Evolutionary conservation across 2,888 invertebrate genomes (phyloP).

Genomic region (Athrips mouffetella): DNA sequence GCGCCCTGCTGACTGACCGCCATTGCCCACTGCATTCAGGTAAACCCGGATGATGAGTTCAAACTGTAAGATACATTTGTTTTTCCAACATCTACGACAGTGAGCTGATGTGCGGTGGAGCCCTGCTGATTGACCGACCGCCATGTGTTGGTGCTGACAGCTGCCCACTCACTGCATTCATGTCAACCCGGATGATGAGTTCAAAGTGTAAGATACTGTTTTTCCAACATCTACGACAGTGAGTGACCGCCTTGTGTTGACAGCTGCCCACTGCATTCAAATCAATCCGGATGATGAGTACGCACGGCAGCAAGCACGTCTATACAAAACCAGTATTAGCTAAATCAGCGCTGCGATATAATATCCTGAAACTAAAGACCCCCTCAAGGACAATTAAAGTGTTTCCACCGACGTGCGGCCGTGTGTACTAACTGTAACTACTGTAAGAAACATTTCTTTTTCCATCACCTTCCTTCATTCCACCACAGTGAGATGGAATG

Average conservation of each 20-base stretch:
- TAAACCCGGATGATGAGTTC: too few species aligned
- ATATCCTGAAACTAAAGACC: conserved; percentile 45
- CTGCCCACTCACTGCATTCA: conserved; percentile 78
- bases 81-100: too few species aligned
- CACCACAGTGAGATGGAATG: too few species aligned
- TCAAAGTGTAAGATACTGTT: conserved; percentile 44
- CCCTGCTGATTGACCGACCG: conserved; percentile 67
- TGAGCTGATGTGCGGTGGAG: conserved; percentile 66
- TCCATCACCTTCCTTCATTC: too few species aligned
- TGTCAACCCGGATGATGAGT: conserved; percentile 54
- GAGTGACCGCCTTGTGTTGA: conserved; percentile 68
- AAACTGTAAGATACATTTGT: too few species aligned
- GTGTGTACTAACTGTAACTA: conserved; percentile 37
- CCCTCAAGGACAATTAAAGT: conserved; percentile 71
- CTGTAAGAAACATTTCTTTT: conserved; percentile 41
- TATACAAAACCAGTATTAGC: too few species aligned
- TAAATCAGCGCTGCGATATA: too few species aligned
- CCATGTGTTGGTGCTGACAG: conserved; percentile 77
- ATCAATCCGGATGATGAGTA: conserved; percentile 54
- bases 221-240: too few species aligned
- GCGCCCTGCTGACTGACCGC: too few species aligned
- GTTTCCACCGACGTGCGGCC: conserved; percentile 80
- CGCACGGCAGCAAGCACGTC: too few species aligned
- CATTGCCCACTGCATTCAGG: too few species aligned
- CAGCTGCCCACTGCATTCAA: conserved; percentile 78